A percentile compares a stretch with the other conserved stretches of the same genome.
Evolutionary conservation across 2,888 invertebrate species (phyloP).

Genomic region (Trichogramma dendrolimi): DNA sequence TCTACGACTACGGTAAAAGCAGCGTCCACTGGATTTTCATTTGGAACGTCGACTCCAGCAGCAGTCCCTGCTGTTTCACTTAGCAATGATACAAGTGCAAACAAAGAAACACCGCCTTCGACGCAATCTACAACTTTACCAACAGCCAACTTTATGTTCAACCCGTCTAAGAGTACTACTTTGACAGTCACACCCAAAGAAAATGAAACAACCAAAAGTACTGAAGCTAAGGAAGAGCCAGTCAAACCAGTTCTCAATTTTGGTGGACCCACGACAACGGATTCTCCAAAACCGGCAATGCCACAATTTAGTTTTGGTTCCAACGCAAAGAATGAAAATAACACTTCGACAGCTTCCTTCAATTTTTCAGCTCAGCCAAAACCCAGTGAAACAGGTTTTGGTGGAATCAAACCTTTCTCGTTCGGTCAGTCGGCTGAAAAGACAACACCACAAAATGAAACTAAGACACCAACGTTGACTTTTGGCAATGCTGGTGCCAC

Average conservation of each 20-base stretch:
- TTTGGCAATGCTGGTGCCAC: conserved; percentile 23
- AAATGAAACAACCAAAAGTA: no score
- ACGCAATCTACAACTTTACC: conserved; percentile 19
- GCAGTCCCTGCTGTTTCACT: no score
- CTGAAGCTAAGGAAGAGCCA: not conserved
- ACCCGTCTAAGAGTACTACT: no score
- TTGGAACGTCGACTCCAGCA: no score
- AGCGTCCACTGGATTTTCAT: no score
- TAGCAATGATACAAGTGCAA: no score
- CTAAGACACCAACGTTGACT: conserved; percentile 17
- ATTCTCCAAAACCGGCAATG: conserved; percentile 21
- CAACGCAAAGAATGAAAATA: conserved; percentile 1
- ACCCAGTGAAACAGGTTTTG: conserved; percentile 23
- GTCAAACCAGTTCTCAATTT: conserved; percentile 13
- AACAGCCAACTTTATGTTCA: conserved; percentile 2
- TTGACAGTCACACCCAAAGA: no score
- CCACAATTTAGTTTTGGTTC: conserved; percentile 22
- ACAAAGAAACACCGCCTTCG: conserved; percentile 19
- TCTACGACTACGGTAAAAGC: no score
- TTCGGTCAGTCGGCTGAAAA: conserved; percentile 13
- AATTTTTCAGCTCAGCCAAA: conserved; percentile 11
- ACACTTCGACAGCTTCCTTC: conserved; percentile 17
- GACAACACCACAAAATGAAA: not conserved
- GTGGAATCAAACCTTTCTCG: conserved; percentile 17
- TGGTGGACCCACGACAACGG: conserved; percentile 19